A percentile compares a stretch with the other conserved stretches of the same genome.
Evolutionary conservation across 2,888 invertebrate genomes (phyloP).

Genomic region (Leptinotarsa haldemani): DNA sequence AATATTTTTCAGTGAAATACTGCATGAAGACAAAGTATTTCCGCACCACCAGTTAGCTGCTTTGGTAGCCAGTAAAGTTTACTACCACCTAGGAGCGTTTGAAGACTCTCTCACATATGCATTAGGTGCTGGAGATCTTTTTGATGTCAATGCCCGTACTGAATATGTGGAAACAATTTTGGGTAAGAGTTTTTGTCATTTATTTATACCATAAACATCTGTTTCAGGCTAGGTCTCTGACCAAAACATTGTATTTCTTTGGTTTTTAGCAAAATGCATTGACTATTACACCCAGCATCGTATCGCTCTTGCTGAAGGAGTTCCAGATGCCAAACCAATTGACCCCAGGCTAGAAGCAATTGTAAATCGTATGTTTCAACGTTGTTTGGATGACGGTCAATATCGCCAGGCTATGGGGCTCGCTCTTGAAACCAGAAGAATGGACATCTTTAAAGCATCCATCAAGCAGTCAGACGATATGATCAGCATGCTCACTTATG

Average conservation of each 20-base stretch:
- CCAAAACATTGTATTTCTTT: constrained; percentile 8
- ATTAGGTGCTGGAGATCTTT: constrained; percentile 92
- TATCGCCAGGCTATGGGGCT: constrained; percentile 96
- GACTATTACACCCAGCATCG: constrained; percentile 95
- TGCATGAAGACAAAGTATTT: constrained; percentile 93
- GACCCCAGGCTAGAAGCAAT: constrained; percentile 90
- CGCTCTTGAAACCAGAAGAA: constrained; percentile 94
- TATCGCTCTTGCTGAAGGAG: constrained; percentile 78
- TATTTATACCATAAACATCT: not conserved
- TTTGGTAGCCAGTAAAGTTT: constrained; percentile 97
- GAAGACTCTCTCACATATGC: constrained; percentile 98
- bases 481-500: constrained; percentile 90
- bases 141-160: constrained; percentile 92
- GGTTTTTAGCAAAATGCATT: constrained; percentile 87
- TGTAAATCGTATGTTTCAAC: constrained; percentile 96
- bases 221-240: not conserved
- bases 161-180: constrained; percentile 98
- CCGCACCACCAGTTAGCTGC: constrained; percentile 93
- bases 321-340: constrained; percentile 75
- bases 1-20: constrained; percentile 77
- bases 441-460: constrained; percentile 95
- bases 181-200: constrained; percentile 64
- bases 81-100: constrained; percentile 97
- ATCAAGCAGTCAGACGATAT: constrained; percentile 94
- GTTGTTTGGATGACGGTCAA: constrained; percentile 94